These are phyloP conservation scores for Dugesia japonica DNA, from an alignment of 2,888 invertebrate species.

Conservation along the genomic window DNA sequence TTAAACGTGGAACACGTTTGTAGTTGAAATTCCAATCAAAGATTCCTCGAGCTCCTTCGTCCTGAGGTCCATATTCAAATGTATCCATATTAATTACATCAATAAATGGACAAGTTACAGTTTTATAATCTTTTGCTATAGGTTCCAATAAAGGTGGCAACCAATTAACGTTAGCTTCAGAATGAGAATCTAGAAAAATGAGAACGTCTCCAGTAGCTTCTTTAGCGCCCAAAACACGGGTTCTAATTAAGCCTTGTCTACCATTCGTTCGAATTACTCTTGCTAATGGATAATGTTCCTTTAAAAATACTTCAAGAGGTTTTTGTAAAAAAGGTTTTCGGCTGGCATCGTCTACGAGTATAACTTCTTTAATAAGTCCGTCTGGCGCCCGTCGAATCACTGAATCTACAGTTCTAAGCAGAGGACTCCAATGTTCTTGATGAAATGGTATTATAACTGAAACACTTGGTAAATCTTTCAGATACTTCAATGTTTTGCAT, in stretches of 20 bases:
- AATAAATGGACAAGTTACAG: slow-evolving; percentile 79
- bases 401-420: slow-evolving; percentile 63
- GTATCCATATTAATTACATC: slow-evolving; percentile 76
- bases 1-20: slow-evolving; percentile 56
- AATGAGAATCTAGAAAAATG: slow-evolving; percentile 48
- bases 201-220: slow-evolving; percentile 46
- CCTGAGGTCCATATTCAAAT: slow-evolving; percentile 79
- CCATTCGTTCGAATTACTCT: slow-evolving; percentile 58
- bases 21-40: slow-evolving; percentile 96
- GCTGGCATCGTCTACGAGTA: slow-evolving; percentile 60
- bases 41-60: slow-evolving; percentile 77
- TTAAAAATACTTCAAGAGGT: slow-evolving; percentile 51
- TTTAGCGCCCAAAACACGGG: slow-evolving; percentile 56
- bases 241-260: slow-evolving; percentile 69
- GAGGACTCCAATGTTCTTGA: slow-evolving; percentile 74
- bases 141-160: slow-evolving; percentile 44
- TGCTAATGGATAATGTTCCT: slow-evolving; percentile 48
- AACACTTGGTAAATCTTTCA: slow-evolving; percentile 60
- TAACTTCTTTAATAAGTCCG: slow-evolving; percentile 64
- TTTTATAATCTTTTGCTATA: slow-evolving; percentile 59
- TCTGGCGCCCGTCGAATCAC: slow-evolving; percentile 67
- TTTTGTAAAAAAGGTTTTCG: slow-evolving; percentile 41
- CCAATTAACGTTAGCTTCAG: slow-evolving; percentile 47
- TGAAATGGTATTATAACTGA: slow-evolving; percentile 80
- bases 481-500: slow-evolving; percentile 58